phyloP scores from a whole-genome alignment of 2,113 vertebrate genomes.

The Crotalus viridis region DNA sequence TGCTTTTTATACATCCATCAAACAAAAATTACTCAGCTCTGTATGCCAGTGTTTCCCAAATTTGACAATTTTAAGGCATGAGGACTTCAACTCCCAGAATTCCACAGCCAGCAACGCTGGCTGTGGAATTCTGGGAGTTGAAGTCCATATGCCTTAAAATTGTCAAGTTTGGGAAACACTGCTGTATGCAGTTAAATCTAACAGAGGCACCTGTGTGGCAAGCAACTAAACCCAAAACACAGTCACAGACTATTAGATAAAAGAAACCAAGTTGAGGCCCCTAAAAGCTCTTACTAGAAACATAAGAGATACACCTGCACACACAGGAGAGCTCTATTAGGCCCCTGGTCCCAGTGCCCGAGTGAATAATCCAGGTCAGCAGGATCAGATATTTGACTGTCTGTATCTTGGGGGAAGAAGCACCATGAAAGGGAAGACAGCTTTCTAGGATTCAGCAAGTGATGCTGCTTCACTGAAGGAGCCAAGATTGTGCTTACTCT shows the following conservation, averaged over 20 bases:
- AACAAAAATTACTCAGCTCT: not conserved
- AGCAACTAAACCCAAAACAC: not conserved
- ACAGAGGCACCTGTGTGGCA: not conserved
- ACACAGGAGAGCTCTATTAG: not conserved
- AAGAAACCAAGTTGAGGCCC: not conserved
- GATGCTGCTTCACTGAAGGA: not conserved
- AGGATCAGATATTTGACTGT: not conserved
- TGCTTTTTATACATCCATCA: not conserved
- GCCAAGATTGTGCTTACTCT: not conserved
- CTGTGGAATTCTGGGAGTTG: too few species aligned
- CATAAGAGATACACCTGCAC: not conserved
- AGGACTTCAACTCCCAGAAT: too few species aligned
- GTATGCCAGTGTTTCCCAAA: not conserved
- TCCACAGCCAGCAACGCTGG: too few species aligned
- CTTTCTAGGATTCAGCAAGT: not conserved
- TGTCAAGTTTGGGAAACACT: too few species aligned
- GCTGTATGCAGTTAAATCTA: not conserved
- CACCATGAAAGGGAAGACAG: not conserved
- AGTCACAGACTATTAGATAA: not conserved
- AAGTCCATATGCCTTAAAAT: too few species aligned
- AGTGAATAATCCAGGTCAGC: not conserved
- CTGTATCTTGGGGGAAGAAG: not conserved
- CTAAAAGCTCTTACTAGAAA: not conserved
- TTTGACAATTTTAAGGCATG: too few species aligned
- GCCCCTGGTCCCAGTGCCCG: not conserved